Evolutionary conservation across 1,140 invertebrate species (phyloP), one percentile per base, ranked within the genome.

Genomic region (Uloborus diversus): DNA sequence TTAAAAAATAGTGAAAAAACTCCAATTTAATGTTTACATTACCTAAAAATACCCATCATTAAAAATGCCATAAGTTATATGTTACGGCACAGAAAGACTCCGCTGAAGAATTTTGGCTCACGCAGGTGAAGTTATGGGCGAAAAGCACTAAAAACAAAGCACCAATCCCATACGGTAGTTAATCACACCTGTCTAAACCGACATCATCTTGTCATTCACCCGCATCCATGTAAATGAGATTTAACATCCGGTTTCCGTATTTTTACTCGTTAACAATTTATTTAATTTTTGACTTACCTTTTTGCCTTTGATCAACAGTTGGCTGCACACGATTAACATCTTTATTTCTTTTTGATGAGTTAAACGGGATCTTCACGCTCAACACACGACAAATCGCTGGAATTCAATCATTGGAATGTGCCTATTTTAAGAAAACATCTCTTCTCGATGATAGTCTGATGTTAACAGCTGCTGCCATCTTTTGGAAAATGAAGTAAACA

Each of bases 401-500:
- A 47, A 57, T 70, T 57, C 68, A 57, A 70, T 57, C 68, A 57
- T 70, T n/a, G 68, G 68, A 70, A 70, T 70, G 68, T 70, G 32
- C 68, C 33, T 68, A 49, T 30, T 33, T 57, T n/a, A 47, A 25
- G 33, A 32, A 51, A 47, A 42, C n/a, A n/a, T 65, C 65, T n/a
- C 20, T 28, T 53, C 2, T 4, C 3, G 23, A 35, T 27, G 17
- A 28, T 37, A 9, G 20, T 20, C 32, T 35, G 20, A n/a, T 3
- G 23, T 57, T 33, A 17, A 32, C n/a, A 70, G 11, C 42, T 70
- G 68, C 53, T 70, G 68, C 68, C 68, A 56, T 70, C 68, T 70
- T 1, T 33, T 25, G 51, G 32, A 14, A 0, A 9, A 5, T 32
- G 14, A 20, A 0, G 27, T 14, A n/a, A 51, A 0, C 4, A n/a